Base-by-base conservation (phyloP, 2,888 invertebrate genomes). In the Sclerodermus sp. region DNA sequence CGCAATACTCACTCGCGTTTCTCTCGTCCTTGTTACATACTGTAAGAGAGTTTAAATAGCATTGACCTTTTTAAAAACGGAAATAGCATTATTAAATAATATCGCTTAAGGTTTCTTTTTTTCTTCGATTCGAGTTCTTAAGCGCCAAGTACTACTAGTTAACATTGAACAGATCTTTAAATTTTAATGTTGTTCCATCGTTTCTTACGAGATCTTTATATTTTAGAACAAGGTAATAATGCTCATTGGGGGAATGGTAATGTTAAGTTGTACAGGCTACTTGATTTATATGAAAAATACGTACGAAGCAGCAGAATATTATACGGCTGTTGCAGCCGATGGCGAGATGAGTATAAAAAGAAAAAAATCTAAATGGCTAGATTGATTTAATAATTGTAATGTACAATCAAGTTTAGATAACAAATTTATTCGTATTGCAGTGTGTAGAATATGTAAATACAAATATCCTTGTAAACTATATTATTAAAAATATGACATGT, bases 211-310 rank as follows among this genome's bases (percentile, higher is more conserved):
- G 3, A 23, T 23, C 8, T 8, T 58, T 57, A 68, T 67, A 70
- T 85, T 85, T 60, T 82, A 93, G 94, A 95, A 95, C 79, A 87
- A 88, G 64, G 83, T 88, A 2, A 85, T 93, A 57, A 95, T 95
- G 94, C 85, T 84, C 30, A 68, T 93, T 55, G 95, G 95, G 40
- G 70, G 88, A n/a, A 78, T 86, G 42, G 88, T 89, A 45, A 86
- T 94, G 68, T 81, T 87, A 12, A 80, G 88, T 13, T 89, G 91
- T 60, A 77, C 88, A 47, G 90, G 88, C 10, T 95, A 94, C 72
- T 86, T 96, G 53, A 83, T 87, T 2, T 95, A 94, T 70, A 92
- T 94, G 91, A 85, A 91, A 59, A 82, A 83, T 45, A 89, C 89
- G 76, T 90, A 90, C 74, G 89, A 91, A 78, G 82, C 83, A 18